These are phyloP conservation scores for Nycteola revayana DNA, from an alignment of 2,888 invertebrate species.

Conservation along the genomic window DNA sequence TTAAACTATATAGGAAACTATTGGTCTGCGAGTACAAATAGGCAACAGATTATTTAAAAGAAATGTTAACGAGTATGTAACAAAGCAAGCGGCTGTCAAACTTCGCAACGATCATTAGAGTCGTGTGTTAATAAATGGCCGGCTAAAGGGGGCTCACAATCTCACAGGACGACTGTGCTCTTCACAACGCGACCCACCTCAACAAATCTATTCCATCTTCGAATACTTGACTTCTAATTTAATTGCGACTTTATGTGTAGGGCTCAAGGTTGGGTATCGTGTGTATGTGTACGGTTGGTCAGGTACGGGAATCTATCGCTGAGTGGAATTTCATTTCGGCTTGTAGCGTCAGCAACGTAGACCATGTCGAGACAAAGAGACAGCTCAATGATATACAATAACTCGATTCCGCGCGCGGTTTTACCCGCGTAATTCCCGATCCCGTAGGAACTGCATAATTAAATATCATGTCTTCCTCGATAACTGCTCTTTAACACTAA, in stretches of 20 bases:
- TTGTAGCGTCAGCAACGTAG: slow-evolving; percentile 5
- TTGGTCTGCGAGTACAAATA: no score
- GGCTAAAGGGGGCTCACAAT: neutral
- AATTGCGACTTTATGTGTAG: neutral
- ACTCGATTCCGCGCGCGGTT: no score
- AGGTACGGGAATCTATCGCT: slow-evolving; percentile 2
- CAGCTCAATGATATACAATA: no score
- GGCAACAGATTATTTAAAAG: no score
- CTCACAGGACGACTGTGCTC: neutral
- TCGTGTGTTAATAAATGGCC: slow-evolving; percentile 3
- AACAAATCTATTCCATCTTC: slow-evolving; percentile 7
- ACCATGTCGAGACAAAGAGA: no score
- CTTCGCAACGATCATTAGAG: slow-evolving; percentile 12
- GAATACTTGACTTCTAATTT: neutral
- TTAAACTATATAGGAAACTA: no score
- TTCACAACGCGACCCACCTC: neutral
- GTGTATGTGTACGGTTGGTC: slow-evolving; percentile 1
- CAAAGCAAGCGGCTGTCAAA: slow-evolving; percentile 1
- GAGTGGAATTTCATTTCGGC: slow-evolving; percentile 10
- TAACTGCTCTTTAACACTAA: no score
- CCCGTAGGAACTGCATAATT: no score
- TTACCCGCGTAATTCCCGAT: no score
- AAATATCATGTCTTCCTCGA: no score
- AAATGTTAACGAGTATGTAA: no score
- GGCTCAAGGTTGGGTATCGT: neutral